phyloP scores from a whole-genome alignment of 2,888 invertebrate species.

The Rhimphoctona megacephalus region DNA sequence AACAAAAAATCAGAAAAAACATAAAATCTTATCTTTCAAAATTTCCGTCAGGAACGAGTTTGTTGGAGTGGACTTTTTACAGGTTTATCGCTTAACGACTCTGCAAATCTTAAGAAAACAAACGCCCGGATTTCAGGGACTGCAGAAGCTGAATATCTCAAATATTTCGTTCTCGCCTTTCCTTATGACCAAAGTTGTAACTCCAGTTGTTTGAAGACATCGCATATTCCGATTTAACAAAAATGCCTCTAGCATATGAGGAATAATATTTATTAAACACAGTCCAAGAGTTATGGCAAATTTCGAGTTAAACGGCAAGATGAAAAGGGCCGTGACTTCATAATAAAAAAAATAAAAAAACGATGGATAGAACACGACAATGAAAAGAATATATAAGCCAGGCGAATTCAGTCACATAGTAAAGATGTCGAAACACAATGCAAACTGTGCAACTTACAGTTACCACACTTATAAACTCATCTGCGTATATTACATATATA shows the following conservation, averaged over 20 bases:
- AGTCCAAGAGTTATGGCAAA: too few relatives aligned
- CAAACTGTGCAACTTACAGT: constrained; percentile 36
- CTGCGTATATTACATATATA: background rate
- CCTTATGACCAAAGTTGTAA: background rate
- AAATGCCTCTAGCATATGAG: background rate
- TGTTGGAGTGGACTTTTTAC: constrained; percentile 37
- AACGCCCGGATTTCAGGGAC: background rate
- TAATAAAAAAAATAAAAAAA: background rate
- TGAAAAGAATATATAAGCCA: background rate
- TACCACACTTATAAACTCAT: background rate
- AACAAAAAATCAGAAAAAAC: constrained; percentile 11
- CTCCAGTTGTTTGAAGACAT: background rate
- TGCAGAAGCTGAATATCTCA: background rate
- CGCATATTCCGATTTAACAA: background rate
- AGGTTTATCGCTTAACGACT: constrained; percentile 53
- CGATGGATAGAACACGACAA: background rate
- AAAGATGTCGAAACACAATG: constrained; percentile 58
- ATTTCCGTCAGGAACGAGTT: constrained; percentile 51
- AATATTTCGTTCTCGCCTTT: constrained; percentile 16
- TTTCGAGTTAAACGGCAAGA: too few relatives aligned
- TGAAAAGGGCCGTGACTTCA: too few relatives aligned
- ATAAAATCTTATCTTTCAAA: constrained; percentile 45
- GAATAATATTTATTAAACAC: background rate
- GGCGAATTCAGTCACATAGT: constrained; percentile 15
- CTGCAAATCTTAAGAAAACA: constrained; percentile 32